Evolutionary conservation across 2,888 invertebrate species (phyloP), one percentile per base, ranked within the genome.

Genomic region (Nowickia ferox): DNA sequence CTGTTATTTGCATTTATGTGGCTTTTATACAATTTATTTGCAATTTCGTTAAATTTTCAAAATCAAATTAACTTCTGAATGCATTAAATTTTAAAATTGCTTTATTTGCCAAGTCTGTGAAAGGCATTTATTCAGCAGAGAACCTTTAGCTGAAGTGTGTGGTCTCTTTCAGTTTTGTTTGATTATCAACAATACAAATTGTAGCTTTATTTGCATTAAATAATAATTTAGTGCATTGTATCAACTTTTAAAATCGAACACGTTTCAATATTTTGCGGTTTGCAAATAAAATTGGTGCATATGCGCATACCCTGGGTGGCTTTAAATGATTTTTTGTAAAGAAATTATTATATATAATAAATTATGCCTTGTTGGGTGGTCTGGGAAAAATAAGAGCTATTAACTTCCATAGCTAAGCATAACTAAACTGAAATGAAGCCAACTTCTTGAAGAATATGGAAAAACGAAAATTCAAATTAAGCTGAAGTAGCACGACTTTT

Each of bases 211-310:
- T 81, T 81, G 53, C 61, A 76, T 75, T 76, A 79, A 72, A 40
- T 53, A 66, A 53, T 71, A 66, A 76, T 72, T 68, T 53, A 38
- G 15, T 46, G 51, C 4, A 59, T 46, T 65, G 57, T 57, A 30
- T 79, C 38, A 71, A 63, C 19, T 65, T 68, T 88, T 84, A 83
- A 30, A 87, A 88, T 88, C 88, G 87, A 88, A 87, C 88, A 88
- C 88, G 88, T 88, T 87, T 87, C 87, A 74, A 87, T 88, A 87
- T 15, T 88, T 88, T 87, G 88, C 76, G 87, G 87, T 87, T 46
- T 4, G 10, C 11, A 79, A 63, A 44, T 19, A 19, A 40, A 19
- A 22, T 30, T 51, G 11, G 2, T 40, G n/a, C 11, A 22, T 22
- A 19, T 22, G 4, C 3, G 4, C 4, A 4, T 0, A 30, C 4